phyloP scores from a whole-genome alignment of 2,113 vertebrate species.

The Genyomyrus donnyi region DNA sequence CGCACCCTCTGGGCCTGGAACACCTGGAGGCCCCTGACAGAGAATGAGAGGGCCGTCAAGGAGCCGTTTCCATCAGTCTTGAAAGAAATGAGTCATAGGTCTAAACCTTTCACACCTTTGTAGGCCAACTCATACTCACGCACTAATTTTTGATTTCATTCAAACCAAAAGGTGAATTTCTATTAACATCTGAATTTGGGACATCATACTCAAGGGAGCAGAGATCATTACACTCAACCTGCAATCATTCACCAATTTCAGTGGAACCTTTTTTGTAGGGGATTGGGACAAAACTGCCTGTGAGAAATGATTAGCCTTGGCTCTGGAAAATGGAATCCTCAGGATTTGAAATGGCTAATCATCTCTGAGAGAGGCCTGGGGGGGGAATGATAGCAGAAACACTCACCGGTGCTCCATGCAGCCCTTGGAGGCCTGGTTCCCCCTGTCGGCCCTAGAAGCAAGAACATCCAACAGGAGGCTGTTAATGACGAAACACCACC shows the following conservation, averaged over 20 bases:
- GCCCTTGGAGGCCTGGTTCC: conserved; percentile 63
- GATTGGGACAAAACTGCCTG: not conserved
- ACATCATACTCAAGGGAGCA: not conserved
- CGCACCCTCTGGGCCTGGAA: conserved; percentile 50
- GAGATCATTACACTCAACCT: not conserved
- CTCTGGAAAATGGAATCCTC: not conserved
- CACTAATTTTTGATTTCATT: not conserved
- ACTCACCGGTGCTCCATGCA: conserved; percentile 68
- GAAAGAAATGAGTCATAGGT: not conserved
- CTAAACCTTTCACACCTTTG: not conserved
- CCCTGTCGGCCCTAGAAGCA: conserved; percentile 67
- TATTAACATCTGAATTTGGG: not conserved
- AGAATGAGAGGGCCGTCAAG: not conserved
- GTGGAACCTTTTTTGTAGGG: not conserved
- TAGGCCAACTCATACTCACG: not conserved
- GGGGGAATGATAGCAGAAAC: not conserved
- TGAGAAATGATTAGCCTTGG: not conserved
- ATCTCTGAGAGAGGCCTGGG: not conserved
- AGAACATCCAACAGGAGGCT: not conserved
- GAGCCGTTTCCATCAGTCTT: not conserved
- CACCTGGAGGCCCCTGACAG: conserved; percentile 65
- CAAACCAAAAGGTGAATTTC: not conserved
- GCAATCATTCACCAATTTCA: not conserved
- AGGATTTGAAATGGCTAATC: not conserved
- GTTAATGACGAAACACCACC: not conserved